Evolutionary conservation across 2,888 invertebrate species (phyloP).

Genomic region (Hypomecis atomaria): DNA sequence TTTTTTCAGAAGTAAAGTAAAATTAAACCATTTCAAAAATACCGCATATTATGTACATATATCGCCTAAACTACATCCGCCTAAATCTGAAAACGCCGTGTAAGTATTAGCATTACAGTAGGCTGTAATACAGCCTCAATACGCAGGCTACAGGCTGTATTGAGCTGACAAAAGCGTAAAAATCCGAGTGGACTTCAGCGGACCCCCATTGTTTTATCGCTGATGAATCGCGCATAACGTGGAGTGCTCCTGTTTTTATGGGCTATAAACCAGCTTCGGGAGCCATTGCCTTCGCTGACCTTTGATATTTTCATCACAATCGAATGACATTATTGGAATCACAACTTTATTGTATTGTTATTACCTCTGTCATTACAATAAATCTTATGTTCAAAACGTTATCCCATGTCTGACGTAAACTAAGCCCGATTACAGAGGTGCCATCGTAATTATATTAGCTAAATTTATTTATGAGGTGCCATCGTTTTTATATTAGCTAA

Average conservation of each 20-base stretch:
- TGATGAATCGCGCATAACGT: slow-evolving; percentile 17
- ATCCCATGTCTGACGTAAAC: neutral
- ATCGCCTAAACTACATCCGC: too few species aligned
- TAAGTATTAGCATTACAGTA: too few species aligned
- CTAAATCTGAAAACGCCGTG: too few species aligned
- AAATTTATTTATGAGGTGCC: too few species aligned
- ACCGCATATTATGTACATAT: too few species aligned
- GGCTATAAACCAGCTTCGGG: slow-evolving; percentile 24
- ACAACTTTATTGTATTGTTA: neutral
- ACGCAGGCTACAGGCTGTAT: slow-evolving; percentile 4
- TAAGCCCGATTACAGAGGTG: too few species aligned
- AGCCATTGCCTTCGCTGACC: slow-evolving; percentile 18
- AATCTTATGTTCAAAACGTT: neutral
- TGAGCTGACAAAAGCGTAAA: slow-evolving; percentile 23
- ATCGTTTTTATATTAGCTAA: too few species aligned
- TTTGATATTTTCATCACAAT: slow-evolving; percentile 21
- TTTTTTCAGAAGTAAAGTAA: too few species aligned
- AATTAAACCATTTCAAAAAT: too few species aligned
- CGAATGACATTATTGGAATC: neutral
- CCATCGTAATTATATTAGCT: too few species aligned
- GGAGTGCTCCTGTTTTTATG: slow-evolving; percentile 21
- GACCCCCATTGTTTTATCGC: slow-evolving; percentile 26
- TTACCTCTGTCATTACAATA: neutral
- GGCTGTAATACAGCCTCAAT: too few species aligned
- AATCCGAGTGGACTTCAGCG: slow-evolving; percentile 14